Conservation (phyloP, 2,888 invertebrate genomes). For the Hirudinaria manillensis region DNA sequence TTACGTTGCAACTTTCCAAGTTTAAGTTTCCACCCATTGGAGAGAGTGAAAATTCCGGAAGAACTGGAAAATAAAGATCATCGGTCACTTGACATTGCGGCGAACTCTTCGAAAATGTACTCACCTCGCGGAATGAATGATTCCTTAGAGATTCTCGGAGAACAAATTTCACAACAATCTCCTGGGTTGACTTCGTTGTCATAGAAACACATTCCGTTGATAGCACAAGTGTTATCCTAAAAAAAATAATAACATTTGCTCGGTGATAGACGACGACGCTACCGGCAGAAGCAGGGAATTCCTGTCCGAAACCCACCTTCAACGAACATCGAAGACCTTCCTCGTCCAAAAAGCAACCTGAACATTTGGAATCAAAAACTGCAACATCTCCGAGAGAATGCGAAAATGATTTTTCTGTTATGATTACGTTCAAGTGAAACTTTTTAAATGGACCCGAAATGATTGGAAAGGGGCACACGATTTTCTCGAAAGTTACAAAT, state of each 20-base stretch:
- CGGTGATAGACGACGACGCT: not conserved
- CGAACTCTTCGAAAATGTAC: not conserved
- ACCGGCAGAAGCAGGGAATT: not conserved
- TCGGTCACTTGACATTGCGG: too few relatives aligned
- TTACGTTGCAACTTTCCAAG: too few relatives aligned
- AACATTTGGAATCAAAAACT: constrained; percentile 11
- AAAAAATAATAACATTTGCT: not conserved
- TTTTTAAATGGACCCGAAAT: not conserved
- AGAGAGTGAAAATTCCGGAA: too few relatives aligned
- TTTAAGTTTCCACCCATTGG: too few relatives aligned
- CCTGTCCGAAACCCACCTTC: not conserved
- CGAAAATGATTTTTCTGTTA: constrained; percentile 12
- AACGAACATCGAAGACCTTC: not conserved
- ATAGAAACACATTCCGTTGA: not conserved
- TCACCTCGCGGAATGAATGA: constrained; percentile 2
- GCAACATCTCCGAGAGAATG: not conserved
- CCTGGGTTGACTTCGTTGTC: not conserved
- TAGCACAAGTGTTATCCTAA: not conserved
- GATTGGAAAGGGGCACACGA: not conserved
- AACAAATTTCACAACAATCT: constrained; percentile 13
- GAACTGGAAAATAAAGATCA: too few relatives aligned
- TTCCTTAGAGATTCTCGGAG: not conserved
- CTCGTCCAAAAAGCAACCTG: not conserved
- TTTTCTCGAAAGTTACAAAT: constrained; percentile 13
- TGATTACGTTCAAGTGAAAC: not conserved